phyloP scores from a whole-genome alignment of 2,113 vertebrate species.

The Hydropotes inermis region DNA sequence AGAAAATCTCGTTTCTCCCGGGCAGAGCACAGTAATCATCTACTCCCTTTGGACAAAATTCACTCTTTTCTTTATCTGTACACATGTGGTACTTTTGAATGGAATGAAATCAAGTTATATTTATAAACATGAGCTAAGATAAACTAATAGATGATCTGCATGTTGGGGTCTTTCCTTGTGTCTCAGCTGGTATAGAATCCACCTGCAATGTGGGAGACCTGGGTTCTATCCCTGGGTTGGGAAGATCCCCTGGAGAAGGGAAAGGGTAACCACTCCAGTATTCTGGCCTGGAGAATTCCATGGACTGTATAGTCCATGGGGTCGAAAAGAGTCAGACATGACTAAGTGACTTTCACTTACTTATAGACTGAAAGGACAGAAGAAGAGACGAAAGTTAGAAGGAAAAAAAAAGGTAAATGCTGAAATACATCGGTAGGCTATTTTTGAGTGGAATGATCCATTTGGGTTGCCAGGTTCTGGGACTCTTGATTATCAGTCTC shows the following conservation, averaged over 20 bases:
- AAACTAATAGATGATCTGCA: not conserved
- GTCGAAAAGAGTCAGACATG: not conserved
- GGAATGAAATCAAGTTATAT: not conserved
- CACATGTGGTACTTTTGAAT: not conserved
- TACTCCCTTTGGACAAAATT: not conserved
- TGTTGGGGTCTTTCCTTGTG: not conserved
- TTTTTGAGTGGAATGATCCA: not conserved
- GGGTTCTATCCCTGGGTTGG: not conserved
- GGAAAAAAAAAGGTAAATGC: not conserved
- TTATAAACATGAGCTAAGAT: not conserved
- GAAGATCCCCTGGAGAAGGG: not conserved
- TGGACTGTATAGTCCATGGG: not conserved
- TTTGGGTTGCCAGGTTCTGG: not conserved
- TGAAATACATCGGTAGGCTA: not conserved
- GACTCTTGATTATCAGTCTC: not conserved
- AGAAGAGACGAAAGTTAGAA: not conserved
- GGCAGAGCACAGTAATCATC: accelerated
- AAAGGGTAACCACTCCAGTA: not conserved
- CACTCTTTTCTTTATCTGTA: not conserved
- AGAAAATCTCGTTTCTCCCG: not conserved
- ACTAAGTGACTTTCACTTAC: not conserved
- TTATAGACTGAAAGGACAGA: not conserved
- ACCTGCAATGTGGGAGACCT: not conserved
- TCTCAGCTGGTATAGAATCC: not conserved
- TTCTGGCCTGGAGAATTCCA: not conserved